Base-by-base conservation (phyloP, 2,888 invertebrate species). In the Spilarctia lutea region DNA sequence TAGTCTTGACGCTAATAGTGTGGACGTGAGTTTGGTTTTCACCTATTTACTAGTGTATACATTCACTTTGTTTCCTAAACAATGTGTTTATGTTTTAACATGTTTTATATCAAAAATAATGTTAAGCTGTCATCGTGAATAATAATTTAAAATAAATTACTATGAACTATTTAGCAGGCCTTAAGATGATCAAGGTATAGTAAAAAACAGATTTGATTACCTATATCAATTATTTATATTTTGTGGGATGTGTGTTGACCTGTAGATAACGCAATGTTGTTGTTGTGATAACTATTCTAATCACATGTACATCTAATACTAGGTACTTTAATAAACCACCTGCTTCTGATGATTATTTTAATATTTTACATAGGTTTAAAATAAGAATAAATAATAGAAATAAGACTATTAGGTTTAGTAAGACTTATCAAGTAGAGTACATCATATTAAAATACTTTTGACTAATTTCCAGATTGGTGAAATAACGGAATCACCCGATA, bases 401-500 rank as follows among this genome's bases (percentile, higher is more conserved):
- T 35, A 39, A 39, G 27, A 16, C 27, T 27, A 6, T 27, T 11
- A 56, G 18, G 18, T 48, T 48, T 18, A 48, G 18, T 16, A 18
- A 45, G 20, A 18, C 48, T 20, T 16, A 3, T 18, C 1, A 27
- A 66, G 48, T 10, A 24, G 18, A 66, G 48, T 10, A 24, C 24
- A 52, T 52, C 1, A 16, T 35, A 39, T n/a, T 20, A 39, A 63
- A 30, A 45, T 7, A 7, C 7, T 24, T 20, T 20, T 42, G 16
- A 48, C 39, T 39, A 3, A 72, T 20, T 65, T 78, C 78, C 90
- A 97, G 97, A 97, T 97, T 83, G 97, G 97, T 77, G 97, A 97
- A 91, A 97, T 97, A 83, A 96, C 96, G 1, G 97, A 97, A 87
- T 96, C 96, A 79, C 97, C 97, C 77, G 96, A 97, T 87, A 96